phyloP scores from a whole-genome alignment of 2,797 vertebrate genomes.

The Cuculus canorus region DNA sequence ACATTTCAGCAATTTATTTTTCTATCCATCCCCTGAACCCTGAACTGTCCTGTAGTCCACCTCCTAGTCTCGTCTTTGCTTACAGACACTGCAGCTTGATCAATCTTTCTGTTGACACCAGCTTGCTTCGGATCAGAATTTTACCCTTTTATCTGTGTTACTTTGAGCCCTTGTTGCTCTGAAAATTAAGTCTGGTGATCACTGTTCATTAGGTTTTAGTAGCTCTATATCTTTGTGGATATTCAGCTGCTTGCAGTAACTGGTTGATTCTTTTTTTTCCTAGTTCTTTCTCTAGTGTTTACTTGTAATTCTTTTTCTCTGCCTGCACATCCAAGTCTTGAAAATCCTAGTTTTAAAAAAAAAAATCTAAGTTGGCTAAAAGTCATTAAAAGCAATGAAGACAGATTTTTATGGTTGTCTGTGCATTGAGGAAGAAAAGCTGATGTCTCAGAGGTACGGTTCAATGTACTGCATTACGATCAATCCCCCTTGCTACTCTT shows the following conservation, averaged over 20 bases:
- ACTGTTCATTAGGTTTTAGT: background rate
- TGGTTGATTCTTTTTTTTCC: background rate
- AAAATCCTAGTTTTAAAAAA: background rate
- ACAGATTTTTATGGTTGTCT: background rate
- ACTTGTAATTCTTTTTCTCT: background rate
- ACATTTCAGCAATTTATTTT: background rate
- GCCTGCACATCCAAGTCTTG: background rate
- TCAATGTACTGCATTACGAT: slow-evolving; percentile 10
- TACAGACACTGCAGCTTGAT: background rate
- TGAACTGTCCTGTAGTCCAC: background rate
- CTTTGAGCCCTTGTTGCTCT: background rate
- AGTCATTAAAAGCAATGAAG: background rate
- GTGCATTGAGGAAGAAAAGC: slow-evolving; percentile 7
- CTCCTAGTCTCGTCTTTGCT: background rate
- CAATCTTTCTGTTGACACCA: background rate
- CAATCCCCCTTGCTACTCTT: background rate
- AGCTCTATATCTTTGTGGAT: background rate
- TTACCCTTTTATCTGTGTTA: background rate
- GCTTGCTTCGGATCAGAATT: background rate
- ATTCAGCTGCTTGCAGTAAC: background rate
- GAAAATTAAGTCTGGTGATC: background rate
- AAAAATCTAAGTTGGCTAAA: background rate
- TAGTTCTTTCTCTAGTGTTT: background rate
- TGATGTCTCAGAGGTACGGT: background rate
- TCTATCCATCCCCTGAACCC: background rate